Conservation (phyloP, 2,797 vertebrate genomes). For the Sebastolobus altivelis region DNA sequence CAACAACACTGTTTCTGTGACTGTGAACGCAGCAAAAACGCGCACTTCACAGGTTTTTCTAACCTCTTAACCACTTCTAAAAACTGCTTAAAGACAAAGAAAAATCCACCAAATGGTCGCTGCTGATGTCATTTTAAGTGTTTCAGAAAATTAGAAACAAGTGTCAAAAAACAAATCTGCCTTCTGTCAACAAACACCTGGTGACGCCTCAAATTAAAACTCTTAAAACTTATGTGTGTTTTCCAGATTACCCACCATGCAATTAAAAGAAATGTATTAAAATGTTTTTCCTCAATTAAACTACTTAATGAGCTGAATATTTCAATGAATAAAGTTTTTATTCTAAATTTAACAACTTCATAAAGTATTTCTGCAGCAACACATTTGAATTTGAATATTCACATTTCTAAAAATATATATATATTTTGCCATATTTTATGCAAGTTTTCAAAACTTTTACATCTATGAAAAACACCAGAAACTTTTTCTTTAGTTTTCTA, state of each 20-base stretch:
- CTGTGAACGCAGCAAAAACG: constrained; percentile 3
- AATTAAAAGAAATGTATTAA: background rate
- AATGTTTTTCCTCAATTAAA: background rate
- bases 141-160: constrained; percentile 51
- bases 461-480: too few relatives aligned
- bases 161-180: constrained; percentile 59
- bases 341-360: background rate
- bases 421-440: background rate
- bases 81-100: constrained; percentile 2
- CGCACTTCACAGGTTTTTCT: constrained; percentile 49
- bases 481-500: background rate
- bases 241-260: background rate
- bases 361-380: background rate
- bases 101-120: background rate
- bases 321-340: background rate
- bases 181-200: constrained; percentile 55
- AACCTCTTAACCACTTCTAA: constrained; percentile 34
- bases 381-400: background rate
- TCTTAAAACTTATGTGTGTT: background rate
- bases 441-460: background rate
- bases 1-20: background rate
- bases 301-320: background rate
- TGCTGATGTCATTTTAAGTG: constrained; percentile 36
- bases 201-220: constrained; percentile 33
- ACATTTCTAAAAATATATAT: background rate